Conservation (phyloP, 2,888 invertebrate genomes). For the Agrochola macilenta region DNA sequence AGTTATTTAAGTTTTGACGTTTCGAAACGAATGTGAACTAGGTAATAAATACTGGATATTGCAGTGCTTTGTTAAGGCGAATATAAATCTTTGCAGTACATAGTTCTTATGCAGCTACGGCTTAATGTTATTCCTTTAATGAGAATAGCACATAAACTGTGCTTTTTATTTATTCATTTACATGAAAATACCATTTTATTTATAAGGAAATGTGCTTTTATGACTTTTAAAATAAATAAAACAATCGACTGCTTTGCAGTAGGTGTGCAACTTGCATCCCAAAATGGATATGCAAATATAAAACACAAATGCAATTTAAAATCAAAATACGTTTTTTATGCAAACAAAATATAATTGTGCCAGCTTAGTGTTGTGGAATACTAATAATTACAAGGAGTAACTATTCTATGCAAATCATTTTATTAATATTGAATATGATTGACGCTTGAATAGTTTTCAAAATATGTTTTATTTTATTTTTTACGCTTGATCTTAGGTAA, state of each 20-base stretch:
- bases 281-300: not conserved
- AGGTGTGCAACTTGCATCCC: not conserved
- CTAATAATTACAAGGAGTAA: not conserved
- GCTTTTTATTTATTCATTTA: constrained; percentile 3
- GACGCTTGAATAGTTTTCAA: constrained; percentile 15
- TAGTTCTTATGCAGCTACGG: not conserved
- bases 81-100: not conserved
- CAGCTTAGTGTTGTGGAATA: constrained; percentile 20
- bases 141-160: constrained; percentile 2
- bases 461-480: not conserved
- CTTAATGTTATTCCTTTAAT: too few relatives aligned
- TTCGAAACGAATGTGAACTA: not conserved
- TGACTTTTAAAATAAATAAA: not conserved
- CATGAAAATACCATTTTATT: constrained; percentile 15
- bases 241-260: not conserved
- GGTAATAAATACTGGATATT: constrained; percentile 1
- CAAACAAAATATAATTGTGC: constrained; percentile 20
- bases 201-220: not conserved
- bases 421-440: constrained; percentile 32
- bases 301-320: constrained; percentile 18
- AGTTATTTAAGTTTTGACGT: not conserved
- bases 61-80: not conserved
- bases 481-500: not conserved
- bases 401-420: constrained; percentile 29
- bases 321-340: constrained; percentile 37